These are phyloP conservation scores for Entomobrya proxima DNA, from an alignment of 2,888 invertebrate genomes.

Conservation along the genomic window DNA sequence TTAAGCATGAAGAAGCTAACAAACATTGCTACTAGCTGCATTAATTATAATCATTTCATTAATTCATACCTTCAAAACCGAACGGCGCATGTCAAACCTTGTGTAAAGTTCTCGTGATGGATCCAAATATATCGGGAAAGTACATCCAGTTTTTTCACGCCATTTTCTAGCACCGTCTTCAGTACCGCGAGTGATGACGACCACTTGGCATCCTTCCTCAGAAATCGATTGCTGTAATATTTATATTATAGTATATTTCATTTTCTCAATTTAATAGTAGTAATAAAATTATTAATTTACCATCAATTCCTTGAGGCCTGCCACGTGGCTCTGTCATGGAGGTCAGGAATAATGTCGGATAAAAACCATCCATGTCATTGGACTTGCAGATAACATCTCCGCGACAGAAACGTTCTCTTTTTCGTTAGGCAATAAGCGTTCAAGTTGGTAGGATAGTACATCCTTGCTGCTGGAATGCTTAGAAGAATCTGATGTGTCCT, in stretches of 20 bases:
- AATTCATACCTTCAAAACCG: slow-evolving; percentile 65
- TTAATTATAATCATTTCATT: background rate
- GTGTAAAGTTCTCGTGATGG: slow-evolving; percentile 71
- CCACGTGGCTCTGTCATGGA: slow-evolving; percentile 76
- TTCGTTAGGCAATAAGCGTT: background rate
- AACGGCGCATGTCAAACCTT: slow-evolving; percentile 72
- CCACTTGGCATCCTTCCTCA: slow-evolving; percentile 71
- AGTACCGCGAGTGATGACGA: slow-evolving; percentile 75
- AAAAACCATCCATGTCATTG: slow-evolving; percentile 73
- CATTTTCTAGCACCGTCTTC: slow-evolving; percentile 74
- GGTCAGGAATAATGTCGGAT: slow-evolving; percentile 76
- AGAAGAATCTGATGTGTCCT: background rate
- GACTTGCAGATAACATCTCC: slow-evolving; percentile 30
- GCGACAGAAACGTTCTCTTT: background rate
- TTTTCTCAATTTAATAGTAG: background rate
- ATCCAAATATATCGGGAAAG: slow-evolving; percentile 74
- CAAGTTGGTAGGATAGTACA: background rate
- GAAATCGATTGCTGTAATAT: slow-evolving; percentile 46
- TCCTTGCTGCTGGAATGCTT: background rate
- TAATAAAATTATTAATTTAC: slow-evolving; percentile 29
- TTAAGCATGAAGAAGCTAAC: background rate
- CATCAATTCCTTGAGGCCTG: slow-evolving; percentile 65
- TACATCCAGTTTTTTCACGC: slow-evolving; percentile 73
- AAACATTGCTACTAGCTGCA: background rate
- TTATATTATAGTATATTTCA: background rate